A percentile compares a stretch with the other conserved stretches of the same genome.
Evolutionary conservation across 2,797 vertebrate genomes (phyloP).

Genomic region (Phoxinus dragarum): DNA sequence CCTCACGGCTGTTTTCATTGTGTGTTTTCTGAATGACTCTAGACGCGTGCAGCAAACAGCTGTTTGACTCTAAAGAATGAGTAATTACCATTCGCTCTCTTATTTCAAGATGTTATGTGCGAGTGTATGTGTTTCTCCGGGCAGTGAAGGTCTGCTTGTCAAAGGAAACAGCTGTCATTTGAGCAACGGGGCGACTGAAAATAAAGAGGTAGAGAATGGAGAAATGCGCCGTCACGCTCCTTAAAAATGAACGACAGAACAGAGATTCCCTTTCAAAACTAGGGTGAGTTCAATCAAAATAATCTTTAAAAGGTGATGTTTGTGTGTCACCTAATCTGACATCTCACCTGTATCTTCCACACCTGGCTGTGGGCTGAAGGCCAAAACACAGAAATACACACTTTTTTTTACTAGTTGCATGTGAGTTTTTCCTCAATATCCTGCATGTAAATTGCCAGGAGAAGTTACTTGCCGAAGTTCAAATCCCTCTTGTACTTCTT

Average conservation of each 20-base stretch:
- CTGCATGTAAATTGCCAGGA: not conserved
- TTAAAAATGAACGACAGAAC: not conserved
- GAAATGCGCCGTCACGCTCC: not conserved
- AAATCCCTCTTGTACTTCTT: constrained; percentile 32
- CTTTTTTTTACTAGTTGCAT: not conserved
- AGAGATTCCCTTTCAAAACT: constrained; percentile 42
- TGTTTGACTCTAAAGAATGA: constrained; percentile 39
- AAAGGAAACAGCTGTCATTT: constrained; percentile 22
- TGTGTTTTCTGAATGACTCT: constrained; percentile 36
- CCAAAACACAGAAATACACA: constrained; percentile 22
- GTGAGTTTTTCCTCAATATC: not conserved
- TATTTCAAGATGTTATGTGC: constrained; percentile 21
- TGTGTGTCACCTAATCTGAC: constrained; percentile 14
- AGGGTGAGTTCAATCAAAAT: constrained; percentile 4
- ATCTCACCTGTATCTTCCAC: constrained; percentile 27
- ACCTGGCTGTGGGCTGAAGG: constrained; percentile 29
- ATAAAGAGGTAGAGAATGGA: constrained; percentile 19
- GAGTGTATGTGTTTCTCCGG: constrained; percentile 17
- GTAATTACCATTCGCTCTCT: constrained; percentile 35
- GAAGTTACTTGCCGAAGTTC: not conserved
- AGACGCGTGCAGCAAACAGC: constrained; percentile 35
- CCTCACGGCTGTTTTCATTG: constrained; percentile 11
- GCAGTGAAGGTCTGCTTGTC: constrained; percentile 38
- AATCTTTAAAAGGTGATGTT: constrained; percentile 9
- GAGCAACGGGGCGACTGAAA: not conserved